These are phyloP conservation scores for Umimayanthus chanpuru DNA, from an alignment of 92 coral and sea anemone species.

Conservation along the genomic window DNA sequence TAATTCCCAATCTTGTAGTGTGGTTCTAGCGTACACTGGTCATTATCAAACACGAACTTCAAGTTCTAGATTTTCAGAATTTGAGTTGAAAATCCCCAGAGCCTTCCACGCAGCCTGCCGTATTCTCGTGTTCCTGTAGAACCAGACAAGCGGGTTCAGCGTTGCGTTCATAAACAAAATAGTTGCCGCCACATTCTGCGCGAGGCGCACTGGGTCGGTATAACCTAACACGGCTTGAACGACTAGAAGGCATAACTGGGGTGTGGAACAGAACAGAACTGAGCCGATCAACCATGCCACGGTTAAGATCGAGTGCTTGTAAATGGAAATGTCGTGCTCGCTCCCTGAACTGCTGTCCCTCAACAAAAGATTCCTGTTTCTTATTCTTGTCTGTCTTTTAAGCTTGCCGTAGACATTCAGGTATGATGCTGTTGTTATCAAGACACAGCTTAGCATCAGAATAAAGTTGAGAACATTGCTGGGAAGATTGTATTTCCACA, in stretches of 20 bases:
- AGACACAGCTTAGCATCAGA: conserved; percentile 20
- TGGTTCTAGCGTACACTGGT: neutral
- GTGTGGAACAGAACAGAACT: conserved; percentile 22
- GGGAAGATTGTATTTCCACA: conserved; percentile 29
- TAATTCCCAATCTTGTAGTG: neutral
- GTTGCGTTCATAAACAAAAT: conserved; percentile 36
- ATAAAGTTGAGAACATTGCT: conserved; percentile 21
- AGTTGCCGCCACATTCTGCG: conserved; percentile 36
- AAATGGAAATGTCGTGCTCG: neutral
- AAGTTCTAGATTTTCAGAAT: neutral
- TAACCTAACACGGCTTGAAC: conserved; percentile 5
- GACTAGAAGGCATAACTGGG: conserved; percentile 22
- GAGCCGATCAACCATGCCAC: conserved; percentile 40
- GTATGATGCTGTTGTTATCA: conserved; percentile 22
- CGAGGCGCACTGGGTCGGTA: conserved; percentile 37
- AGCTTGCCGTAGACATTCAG: conserved; percentile 10
- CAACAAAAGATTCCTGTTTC: neutral
- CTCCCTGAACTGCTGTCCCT: neutral
- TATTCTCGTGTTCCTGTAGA: conserved; percentile 18
- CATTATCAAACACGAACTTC: neutral
- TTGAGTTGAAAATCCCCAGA: neutral
- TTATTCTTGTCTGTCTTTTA: neutral
- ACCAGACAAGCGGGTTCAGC: conserved; percentile 34
- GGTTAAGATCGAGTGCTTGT: conserved; percentile 33
- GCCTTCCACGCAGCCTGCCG: conserved; percentile 16